These are phyloP conservation scores for Neomonachus schauinslandi DNA, from an alignment of 2,113 vertebrate species.

Conservation along the genomic window DNA sequence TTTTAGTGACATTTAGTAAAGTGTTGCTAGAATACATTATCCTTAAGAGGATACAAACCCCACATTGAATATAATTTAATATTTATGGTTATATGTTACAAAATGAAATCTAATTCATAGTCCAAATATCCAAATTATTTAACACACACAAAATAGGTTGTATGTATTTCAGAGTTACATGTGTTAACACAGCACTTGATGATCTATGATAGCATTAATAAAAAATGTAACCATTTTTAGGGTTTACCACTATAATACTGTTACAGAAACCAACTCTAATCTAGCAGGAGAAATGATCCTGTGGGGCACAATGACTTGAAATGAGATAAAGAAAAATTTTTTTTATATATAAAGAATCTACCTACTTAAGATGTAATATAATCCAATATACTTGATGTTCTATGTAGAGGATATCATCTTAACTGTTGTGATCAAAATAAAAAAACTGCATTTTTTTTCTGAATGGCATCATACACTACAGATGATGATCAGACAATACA, in stretches of 20 bases:
- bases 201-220: background rate
- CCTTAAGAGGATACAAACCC: conserved; percentile 17
- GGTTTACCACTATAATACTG: background rate
- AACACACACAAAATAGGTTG: background rate
- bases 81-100: background rate
- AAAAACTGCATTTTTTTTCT: background rate
- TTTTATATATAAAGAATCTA: conserved; percentile 6
- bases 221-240: conserved; percentile 3
- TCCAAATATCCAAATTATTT: background rate
- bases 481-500: background rate
- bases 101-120: conserved; percentile 5
- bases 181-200: background rate
- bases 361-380: background rate
- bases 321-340: background rate
- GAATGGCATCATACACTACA: background rate
- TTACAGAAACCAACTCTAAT: background rate
- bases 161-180: background rate
- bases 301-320: background rate
- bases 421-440: background rate
- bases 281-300: background rate
- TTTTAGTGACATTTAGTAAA: conserved; percentile 33
- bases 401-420: background rate
- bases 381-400: background rate
- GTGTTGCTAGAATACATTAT: background rate
- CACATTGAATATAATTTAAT: background rate